Conservation (phyloP, 1,140 invertebrate genomes). For the Drosophila takahashii region DNA sequence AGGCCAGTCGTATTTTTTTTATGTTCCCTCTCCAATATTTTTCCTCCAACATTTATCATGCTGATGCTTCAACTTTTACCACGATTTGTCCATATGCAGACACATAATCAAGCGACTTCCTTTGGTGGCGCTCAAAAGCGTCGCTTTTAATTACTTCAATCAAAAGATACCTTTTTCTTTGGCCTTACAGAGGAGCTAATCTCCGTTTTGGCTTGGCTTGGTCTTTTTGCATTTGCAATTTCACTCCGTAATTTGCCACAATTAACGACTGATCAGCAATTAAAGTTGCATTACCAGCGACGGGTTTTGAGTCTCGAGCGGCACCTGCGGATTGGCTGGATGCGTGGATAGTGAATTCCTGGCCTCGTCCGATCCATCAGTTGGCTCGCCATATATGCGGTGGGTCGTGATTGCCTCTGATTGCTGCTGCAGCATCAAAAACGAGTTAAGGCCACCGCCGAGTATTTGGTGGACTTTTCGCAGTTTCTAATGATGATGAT, state of each 20-base stretch:
- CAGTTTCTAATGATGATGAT: slow-evolving; percentile 77
- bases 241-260: slow-evolving; percentile 70
- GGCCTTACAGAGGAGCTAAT: slow-evolving; percentile 14
- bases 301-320: slow-evolving; percentile 39
- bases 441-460: slow-evolving; percentile 71
- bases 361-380: slow-evolving; percentile 33
- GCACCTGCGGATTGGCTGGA: slow-evolving; percentile 51
- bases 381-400: slow-evolving; percentile 30
- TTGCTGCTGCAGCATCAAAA: slow-evolving; percentile 65
- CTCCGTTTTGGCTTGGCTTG: slow-evolving; percentile 7
- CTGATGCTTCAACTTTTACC: slow-evolving; percentile 39
- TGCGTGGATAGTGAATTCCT: slow-evolving; percentile 64
- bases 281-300: slow-evolving; percentile 71
- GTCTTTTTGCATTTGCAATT: slow-evolving; percentile 49
- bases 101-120: slow-evolving; percentile 42
- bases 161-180: slow-evolving; percentile 54
- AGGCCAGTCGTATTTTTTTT: background rate
- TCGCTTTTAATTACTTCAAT: slow-evolving; percentile 67
- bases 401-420: slow-evolving; percentile 42
- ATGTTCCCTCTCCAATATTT: background rate
- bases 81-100: slow-evolving; percentile 17
- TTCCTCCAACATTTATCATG: slow-evolving; percentile 20
- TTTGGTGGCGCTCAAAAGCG: slow-evolving; percentile 61
- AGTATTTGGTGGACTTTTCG: slow-evolving; percentile 68
- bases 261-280: slow-evolving; percentile 77